phyloP scores from a whole-genome alignment of 2,888 invertebrate genomes.

The Patella caerulea region DNA sequence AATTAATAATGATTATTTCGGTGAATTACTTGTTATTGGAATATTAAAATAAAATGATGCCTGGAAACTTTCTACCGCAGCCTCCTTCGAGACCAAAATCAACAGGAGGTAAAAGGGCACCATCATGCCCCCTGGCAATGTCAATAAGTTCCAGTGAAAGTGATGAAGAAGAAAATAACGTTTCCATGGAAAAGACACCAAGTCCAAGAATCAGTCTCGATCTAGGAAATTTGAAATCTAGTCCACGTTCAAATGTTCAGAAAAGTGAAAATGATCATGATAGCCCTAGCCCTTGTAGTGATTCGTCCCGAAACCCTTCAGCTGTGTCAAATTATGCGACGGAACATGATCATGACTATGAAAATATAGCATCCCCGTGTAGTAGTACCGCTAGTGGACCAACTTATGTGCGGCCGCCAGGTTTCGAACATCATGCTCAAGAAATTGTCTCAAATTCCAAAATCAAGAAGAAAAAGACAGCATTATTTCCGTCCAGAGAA shows the following conservation, averaged over 20 bases:
- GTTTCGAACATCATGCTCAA: constrained; percentile 68
- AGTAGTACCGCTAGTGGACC: constrained; percentile 70
- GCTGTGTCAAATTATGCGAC: constrained; percentile 44
- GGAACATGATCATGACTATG: constrained; percentile 66
- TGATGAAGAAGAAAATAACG: constrained; percentile 25
- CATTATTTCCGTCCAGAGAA: constrained; percentile 48
- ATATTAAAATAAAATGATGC: background rate
- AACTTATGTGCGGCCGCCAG: constrained; percentile 66
- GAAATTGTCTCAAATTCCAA: constrained; percentile 46
- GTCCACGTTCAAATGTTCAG: background rate
- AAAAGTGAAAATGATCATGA: background rate
- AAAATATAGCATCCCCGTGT: constrained; percentile 63
- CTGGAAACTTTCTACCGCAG: constrained; percentile 31
- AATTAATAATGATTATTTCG: no score
- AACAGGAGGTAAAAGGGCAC: constrained; percentile 52
- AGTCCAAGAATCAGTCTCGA: constrained; percentile 19
- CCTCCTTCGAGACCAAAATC: constrained; percentile 49
- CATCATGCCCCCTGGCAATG: constrained; percentile 41
- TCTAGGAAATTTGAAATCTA: constrained; percentile 1
- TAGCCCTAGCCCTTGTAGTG: background rate
- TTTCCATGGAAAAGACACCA: constrained; percentile 6
- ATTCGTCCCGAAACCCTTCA: background rate
- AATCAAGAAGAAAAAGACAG: constrained; percentile 61
- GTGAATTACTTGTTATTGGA: no score
- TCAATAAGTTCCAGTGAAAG: constrained; percentile 44